Evolutionary conservation across 2,113 vertebrate genomes (phyloP).

Genomic region (Ophiodon elongatus): DNA sequence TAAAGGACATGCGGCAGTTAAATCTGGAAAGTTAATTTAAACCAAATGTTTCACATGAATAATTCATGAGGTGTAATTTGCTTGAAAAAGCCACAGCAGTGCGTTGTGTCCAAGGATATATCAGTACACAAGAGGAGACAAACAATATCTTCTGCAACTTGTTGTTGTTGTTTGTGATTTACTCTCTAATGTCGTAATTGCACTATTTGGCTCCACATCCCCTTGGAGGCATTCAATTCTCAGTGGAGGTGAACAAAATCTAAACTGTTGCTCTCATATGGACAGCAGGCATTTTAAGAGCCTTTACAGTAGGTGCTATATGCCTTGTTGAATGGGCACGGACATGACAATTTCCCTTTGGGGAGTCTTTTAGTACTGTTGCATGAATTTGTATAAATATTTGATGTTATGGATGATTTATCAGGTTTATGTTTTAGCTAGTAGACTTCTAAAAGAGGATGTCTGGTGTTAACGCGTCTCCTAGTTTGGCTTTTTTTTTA

Average conservation of each 20-base stretch:
- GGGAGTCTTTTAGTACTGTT: conserved; percentile 38
- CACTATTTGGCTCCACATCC: conserved; percentile 36
- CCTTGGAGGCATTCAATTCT: conserved; percentile 35
- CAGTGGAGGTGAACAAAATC: conserved; percentile 50
- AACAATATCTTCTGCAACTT: conserved; percentile 38
- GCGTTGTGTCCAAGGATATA: conserved; percentile 15
- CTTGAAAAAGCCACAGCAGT: conserved; percentile 51
- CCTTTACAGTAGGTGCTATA: not conserved
- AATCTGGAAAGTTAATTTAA: conserved; percentile 53
- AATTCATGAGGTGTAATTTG: conserved; percentile 51
- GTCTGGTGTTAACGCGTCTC: conserved; percentile 9
- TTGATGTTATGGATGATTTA: conserved; percentile 58
- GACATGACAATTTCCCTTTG: conserved; percentile 32
- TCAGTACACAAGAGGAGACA: conserved; percentile 8
- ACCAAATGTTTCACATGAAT: conserved; percentile 69
- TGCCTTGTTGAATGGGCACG: conserved; percentile 35
- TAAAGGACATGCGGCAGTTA: conserved; percentile 9
- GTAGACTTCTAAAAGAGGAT: conserved; percentile 15
- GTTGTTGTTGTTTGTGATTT: conserved; percentile 57
- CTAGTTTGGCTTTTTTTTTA: not conserved
- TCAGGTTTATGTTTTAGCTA: conserved; percentile 46
- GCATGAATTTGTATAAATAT: conserved; percentile 56
- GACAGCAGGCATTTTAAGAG: conserved; percentile 20
- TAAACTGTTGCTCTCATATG: conserved; percentile 24
- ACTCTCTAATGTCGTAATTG: conserved; percentile 41